phyloP scores from a whole-genome alignment of 2,888 invertebrate genomes.

The Eristalis pertinax region DNA sequence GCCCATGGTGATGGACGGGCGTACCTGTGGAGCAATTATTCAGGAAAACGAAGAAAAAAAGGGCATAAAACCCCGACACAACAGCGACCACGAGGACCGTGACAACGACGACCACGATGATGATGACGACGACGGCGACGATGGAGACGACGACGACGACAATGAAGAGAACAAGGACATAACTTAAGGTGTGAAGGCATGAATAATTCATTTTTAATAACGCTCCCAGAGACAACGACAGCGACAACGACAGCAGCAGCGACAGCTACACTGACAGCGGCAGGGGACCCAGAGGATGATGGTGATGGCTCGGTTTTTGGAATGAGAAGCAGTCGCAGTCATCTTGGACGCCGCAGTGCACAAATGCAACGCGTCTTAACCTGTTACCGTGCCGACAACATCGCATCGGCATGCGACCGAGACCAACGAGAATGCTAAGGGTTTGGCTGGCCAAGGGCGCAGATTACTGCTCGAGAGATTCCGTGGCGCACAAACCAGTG shows the following conservation, averaged over 20 bases:
- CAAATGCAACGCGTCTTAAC: conserved; percentile 41
- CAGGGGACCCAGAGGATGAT: conserved; percentile 7
- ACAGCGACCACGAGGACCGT: conserved; percentile 31
- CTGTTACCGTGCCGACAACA: conserved; percentile 47
- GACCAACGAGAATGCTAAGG: conserved; percentile 30
- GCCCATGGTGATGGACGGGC: conserved; percentile 49
- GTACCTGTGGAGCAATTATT: conserved; percentile 65
- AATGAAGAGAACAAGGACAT: conserved; percentile 76
- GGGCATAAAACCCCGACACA: neutral
- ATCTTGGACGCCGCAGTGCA: conserved; percentile 49
- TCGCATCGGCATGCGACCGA: neutral
- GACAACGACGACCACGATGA: conserved; percentile 30
- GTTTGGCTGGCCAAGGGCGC: conserved; percentile 33
- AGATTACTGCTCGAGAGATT: conserved; percentile 32
- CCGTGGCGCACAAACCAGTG: conserved; percentile 20
- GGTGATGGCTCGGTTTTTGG: neutral
- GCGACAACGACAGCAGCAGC: conserved; percentile 24
- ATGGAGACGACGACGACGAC: conserved; percentile 66
- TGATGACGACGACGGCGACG: conserved; percentile 2
- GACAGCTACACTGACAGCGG: conserved; percentile 1
- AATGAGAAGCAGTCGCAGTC: conserved; percentile 12
- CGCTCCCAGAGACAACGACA: conserved; percentile 60
- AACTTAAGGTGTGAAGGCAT: conserved; percentile 77
- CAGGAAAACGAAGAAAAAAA: neutral
- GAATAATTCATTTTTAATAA: conserved; percentile 73